Percentiles rank a stretch among this genome's conserved stretches.
Evolutionary conservation across 2,888 invertebrate genomes (phyloP).

Genomic region (Eugnorisma glareosa): DNA sequence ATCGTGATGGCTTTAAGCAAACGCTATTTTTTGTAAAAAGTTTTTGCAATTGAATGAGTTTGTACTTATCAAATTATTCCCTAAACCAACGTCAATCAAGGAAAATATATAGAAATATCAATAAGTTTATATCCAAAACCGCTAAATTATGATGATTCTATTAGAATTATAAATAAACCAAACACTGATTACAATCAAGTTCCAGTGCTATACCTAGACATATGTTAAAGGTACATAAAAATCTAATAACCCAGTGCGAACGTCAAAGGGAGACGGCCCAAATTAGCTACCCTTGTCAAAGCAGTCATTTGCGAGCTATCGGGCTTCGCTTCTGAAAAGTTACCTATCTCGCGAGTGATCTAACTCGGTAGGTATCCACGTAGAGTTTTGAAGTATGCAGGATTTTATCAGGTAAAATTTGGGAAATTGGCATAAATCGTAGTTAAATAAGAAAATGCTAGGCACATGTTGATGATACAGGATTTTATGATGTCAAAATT

Average conservation of each 20-base stretch:
- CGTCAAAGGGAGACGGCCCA: conserved; percentile 43
- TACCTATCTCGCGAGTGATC: conserved; percentile 19
- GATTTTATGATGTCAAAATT: too few species aligned
- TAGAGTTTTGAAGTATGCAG: not conserved
- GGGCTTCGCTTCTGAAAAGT: not conserved
- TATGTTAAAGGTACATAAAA: conserved; percentile 19
- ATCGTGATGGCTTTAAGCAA: too few species aligned
- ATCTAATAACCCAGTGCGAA: conserved; percentile 31
- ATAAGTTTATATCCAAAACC: not conserved
- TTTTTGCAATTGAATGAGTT: not conserved
- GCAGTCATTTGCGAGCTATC: conserved; percentile 37
- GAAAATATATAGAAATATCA: not conserved
- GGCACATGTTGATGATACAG: too few species aligned
- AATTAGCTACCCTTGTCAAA: conserved; percentile 59
- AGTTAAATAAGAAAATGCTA: too few species aligned
- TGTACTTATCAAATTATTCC: not conserved
- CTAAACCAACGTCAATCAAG: not conserved
- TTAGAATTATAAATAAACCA: not conserved
- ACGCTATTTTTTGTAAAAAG: not conserved
- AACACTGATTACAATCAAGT: not conserved
- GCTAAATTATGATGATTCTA: not conserved
- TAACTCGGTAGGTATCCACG: not conserved
- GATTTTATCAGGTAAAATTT: conserved; percentile 1
- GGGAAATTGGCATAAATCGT: too few species aligned
- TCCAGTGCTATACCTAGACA: not conserved